phyloP scores from a whole-genome alignment of 1,140 invertebrate species.

The Psix sp. region DNA sequence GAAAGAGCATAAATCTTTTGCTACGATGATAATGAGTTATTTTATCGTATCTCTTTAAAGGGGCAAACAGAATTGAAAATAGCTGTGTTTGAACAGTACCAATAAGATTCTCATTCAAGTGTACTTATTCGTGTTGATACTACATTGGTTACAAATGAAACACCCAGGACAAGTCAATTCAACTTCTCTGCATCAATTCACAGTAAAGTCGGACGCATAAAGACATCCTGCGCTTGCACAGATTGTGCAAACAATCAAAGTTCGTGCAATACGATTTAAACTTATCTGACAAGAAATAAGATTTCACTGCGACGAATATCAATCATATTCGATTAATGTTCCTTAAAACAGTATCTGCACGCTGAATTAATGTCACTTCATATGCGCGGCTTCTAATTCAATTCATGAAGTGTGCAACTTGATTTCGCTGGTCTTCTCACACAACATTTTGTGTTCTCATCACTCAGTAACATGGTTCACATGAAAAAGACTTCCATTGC shows the following conservation, averaged over 20 bases:
- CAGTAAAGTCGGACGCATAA: conserved; percentile 49
- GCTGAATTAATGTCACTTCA: conserved; percentile 23
- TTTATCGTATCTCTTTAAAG: conserved; percentile 32
- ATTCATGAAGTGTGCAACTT: not conserved
- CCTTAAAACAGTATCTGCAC: conserved; percentile 29
- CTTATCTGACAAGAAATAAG: conserved; percentile 49
- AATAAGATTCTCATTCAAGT: conserved; percentile 51
- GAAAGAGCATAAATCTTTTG: conserved; percentile 6
- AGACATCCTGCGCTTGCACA: conserved; percentile 46
- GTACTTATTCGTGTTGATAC: conserved; percentile 57
- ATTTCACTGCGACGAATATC: conserved; percentile 47
- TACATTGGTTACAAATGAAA: conserved; percentile 58
- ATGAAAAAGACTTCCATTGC: too few species aligned
- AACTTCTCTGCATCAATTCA: conserved; percentile 46
- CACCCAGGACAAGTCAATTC: conserved; percentile 52
- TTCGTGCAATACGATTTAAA: conserved; percentile 59
- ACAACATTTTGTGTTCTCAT: too few species aligned
- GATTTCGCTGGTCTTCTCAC: too few species aligned
- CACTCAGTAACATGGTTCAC: too few species aligned
- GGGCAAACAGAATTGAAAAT: conserved; percentile 38
- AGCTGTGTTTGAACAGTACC: conserved; percentile 33
- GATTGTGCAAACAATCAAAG: conserved; percentile 60
- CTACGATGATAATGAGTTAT: conserved; percentile 35
- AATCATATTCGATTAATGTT: conserved; percentile 55
- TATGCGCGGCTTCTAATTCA: conserved; percentile 10